Conservation (phyloP, 1,140 invertebrate species). For the Microplitis demolitor region DNA sequence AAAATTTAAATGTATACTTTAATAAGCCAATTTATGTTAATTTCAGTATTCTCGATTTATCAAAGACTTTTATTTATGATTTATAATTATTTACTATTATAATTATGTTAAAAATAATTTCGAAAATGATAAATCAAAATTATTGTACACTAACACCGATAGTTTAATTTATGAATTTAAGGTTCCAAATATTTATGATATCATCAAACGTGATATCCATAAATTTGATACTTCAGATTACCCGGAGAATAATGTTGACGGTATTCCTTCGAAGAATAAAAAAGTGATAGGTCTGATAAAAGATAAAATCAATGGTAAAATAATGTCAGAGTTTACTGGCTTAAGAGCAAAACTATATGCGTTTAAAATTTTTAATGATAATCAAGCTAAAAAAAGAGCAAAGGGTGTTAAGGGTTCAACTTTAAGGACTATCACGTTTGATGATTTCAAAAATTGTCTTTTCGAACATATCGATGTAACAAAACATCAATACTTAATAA, state of each 20-base stretch:
- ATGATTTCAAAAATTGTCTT: conserved; percentile 20
- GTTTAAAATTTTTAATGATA: not conserved
- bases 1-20: not conserved
- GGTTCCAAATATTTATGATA: too few species aligned
- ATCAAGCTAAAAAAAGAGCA: not conserved
- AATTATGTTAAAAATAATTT: conserved; percentile 1
- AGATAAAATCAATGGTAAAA: not conserved
- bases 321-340: too few species aligned
- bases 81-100: too few species aligned
- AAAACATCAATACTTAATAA: not conserved
- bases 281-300: conserved; percentile 27
- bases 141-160: not conserved
- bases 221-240: not conserved
- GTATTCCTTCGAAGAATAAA: conserved; percentile 24
- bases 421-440: not conserved
- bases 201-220: not conserved
- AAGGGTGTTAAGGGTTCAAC: conserved; percentile 25
- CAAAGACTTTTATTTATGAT: not conserved
- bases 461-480: not conserved
- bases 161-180: not conserved
- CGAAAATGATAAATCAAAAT: too few species aligned
- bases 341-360: conserved; percentile 10
- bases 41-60: not conserved
- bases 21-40: not conserved
- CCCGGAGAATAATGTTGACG: conserved; percentile 13